phyloP scores from a whole-genome alignment of 2,888 invertebrate genomes.

The Polyommatus iphigenia region DNA sequence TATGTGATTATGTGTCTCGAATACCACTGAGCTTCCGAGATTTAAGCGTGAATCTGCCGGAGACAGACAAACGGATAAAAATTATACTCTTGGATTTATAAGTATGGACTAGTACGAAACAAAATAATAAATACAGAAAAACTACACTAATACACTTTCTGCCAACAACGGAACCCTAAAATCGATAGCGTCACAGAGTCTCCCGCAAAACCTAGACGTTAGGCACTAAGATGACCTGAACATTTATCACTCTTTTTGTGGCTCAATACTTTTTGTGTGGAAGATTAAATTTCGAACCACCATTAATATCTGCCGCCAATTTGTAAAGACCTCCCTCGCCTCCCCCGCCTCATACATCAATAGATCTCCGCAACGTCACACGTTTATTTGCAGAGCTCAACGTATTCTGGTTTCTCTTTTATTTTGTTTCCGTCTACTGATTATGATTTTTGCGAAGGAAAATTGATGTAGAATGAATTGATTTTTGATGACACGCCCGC shows the following conservation, averaged over 20 bases:
- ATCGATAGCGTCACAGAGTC: background rate
- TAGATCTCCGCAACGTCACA: constrained; percentile 31
- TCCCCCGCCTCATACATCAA: constrained; percentile 31
- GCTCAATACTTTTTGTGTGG: constrained; percentile 76
- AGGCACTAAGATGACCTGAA: constrained; percentile 53
- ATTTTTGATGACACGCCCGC: constrained; percentile 55
- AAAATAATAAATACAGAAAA: background rate
- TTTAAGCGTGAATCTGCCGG: too few species aligned
- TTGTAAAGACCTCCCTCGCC: constrained; percentile 49
- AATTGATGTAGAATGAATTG: constrained; percentile 58
- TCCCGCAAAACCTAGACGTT: constrained; percentile 26
- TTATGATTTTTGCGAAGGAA: constrained; percentile 69
- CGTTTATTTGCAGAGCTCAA: constrained; percentile 41
- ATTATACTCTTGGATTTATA: too few species aligned
- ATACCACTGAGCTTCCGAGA: too few species aligned
- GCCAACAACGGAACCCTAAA: background rate
- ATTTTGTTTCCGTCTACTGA: constrained; percentile 71
- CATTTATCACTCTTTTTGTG: constrained; percentile 78
- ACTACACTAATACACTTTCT: background rate
- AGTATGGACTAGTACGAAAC: too few species aligned
- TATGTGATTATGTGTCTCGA: too few species aligned
- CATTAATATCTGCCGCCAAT: constrained; percentile 67
- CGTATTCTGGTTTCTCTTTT: constrained; percentile 56
- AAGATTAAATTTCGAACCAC: constrained; percentile 77
- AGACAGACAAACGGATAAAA: too few species aligned